Evolutionary conservation across 2,113 vertebrate genomes (phyloP), one percentile per base, ranked within the genome.

Genomic region (Saccopteryx leptura): DNA sequence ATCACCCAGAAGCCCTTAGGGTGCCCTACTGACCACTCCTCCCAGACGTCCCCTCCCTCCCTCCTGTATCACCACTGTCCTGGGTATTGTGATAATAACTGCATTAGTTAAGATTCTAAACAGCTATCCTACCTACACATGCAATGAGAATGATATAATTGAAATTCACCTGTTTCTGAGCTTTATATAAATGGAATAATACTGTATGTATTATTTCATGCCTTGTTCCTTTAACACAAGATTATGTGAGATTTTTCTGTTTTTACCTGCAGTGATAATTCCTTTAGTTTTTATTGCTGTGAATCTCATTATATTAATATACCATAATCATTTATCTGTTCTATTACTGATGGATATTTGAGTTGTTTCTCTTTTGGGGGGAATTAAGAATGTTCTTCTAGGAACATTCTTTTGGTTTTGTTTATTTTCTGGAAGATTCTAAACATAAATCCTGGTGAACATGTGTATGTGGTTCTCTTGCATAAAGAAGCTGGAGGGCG

Each of bases 261-360:
- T 17, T 18, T 83, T 75, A 33, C n/a, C 48, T 54, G 4, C 69
- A 74, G 39, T 50, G 52, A 0, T 15, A n/a, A 5, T 82, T 88
- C 61, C 48, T 93, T 85, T 61, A 50, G 74, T 89, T 96, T 91
- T 93, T 91, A n/a, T 33, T 88, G 72, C 14, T n/a, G 0, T 78
- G n/a, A 56, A 19, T 56, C 60, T 60, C 5, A 4, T 54, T 31
- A 69, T 14, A 76, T 39, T 33, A 24, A 61, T 90, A 9, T 3
- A 19, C 19, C 21, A 19, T 7, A 18, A 24, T 66, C 33, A 75
- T 31, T 84, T 86, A 33, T 28, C 56, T 17, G 1, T 81, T 52
- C 33, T 31, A 7, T 82, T 90, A 26, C 10, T 68, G 72, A 31
- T 68, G 66, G 33, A 10, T 83, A 52, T 78, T 72, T 68, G n/a